A percentile compares a stretch with the other conserved stretches of the same genome.
These are phyloP conservation scores for Cosmopolites sordidus DNA, from an alignment of 2,888 invertebrate species.

Conservation along the genomic window DNA sequence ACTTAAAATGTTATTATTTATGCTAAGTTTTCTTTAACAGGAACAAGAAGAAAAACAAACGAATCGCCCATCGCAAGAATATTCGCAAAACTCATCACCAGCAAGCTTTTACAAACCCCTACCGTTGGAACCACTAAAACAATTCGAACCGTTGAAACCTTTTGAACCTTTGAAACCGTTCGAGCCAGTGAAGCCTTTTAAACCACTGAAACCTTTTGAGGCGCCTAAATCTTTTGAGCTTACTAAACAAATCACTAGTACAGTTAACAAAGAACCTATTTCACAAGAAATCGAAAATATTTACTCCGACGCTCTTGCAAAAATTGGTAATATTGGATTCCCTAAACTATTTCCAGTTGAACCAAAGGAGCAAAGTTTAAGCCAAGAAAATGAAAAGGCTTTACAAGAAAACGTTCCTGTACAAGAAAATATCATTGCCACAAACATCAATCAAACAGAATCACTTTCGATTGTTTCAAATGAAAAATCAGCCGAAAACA, in stretches of 20 bases:
- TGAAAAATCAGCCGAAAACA: not conserved
- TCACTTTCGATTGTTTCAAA: not conserved
- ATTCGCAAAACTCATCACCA: not conserved
- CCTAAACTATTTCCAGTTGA: not conserved
- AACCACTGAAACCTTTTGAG: constrained; percentile 42
- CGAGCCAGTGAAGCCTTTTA: constrained; percentile 41
- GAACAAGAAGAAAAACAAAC: not conserved
- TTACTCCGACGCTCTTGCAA: constrained; percentile 21
- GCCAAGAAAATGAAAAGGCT: not conserved
- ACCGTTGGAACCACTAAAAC: constrained; percentile 37
- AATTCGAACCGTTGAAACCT: constrained; percentile 34
- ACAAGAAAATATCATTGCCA: not conserved
- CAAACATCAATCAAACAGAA: not conserved
- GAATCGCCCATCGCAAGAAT: not conserved
- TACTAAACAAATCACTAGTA: constrained; percentile 36
- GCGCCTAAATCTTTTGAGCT: constrained; percentile 43
- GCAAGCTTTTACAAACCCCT: constrained; percentile 29
- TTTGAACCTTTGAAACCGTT: constrained; percentile 40
- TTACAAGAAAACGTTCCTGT: not conserved
- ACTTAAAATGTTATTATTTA: not conserved
- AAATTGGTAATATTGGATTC: constrained; percentile 17
- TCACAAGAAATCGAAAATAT: constrained; percentile 25
- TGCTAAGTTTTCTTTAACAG: not conserved
- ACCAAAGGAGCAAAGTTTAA: not conserved
- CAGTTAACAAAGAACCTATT: constrained; percentile 25